Percentiles rank a stretch among this genome's conserved stretches.
Evolutionary conservation across 2,797 vertebrate genomes (phyloP).

Genomic region (Lepilemur septentrionalis): DNA sequence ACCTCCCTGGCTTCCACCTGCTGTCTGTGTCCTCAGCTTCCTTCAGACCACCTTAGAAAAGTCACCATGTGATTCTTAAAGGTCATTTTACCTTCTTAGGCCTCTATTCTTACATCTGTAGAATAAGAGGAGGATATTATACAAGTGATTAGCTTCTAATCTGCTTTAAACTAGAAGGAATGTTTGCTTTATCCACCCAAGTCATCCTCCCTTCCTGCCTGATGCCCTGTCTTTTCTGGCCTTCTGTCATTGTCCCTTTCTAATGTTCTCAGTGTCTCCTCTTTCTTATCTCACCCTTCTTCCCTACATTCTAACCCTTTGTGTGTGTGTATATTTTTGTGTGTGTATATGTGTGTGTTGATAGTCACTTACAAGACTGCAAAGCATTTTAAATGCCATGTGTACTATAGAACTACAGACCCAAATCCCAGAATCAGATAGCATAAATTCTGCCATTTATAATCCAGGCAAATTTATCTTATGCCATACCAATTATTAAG

Average conservation of each 20-base stretch:
- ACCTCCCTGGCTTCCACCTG: neutral
- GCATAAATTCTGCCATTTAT: neutral
- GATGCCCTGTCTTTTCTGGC: neutral
- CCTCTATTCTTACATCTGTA: neutral
- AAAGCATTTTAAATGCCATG: neutral
- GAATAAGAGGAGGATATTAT: too few species aligned
- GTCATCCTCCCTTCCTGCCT: fast-evolving
- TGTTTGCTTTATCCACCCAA: neutral
- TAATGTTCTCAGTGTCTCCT: neutral
- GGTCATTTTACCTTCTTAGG: neutral
- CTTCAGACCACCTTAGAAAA: neutral
- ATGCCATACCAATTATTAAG: neutral
- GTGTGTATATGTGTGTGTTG: neutral
- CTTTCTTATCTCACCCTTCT: neutral
- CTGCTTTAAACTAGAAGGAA: neutral
- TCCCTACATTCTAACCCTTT: neutral
- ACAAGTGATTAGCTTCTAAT: neutral
- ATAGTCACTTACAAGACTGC: neutral
- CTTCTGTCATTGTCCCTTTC: neutral
- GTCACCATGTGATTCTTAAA: neutral
- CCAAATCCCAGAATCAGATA: neutral
- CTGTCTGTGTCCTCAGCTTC: neutral
- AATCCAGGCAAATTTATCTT: neutral
- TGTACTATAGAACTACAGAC: neutral
- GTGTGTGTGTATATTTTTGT: neutral